Evolutionary conservation across 2,797 vertebrate species (phyloP).

Genomic region (Sebastes steindachneri): DNA sequence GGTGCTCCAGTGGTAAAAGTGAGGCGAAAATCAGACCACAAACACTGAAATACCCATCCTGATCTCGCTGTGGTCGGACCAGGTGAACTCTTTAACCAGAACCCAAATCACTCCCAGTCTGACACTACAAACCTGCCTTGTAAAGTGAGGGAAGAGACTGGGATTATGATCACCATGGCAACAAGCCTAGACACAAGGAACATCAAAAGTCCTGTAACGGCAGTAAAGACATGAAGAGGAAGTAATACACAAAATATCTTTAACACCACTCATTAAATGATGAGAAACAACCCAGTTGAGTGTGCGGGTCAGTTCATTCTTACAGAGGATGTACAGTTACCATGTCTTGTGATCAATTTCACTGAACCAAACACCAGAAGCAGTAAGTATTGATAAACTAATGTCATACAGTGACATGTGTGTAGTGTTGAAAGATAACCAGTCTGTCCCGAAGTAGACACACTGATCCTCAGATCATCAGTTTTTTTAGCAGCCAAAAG

Average conservation of each 20-base stretch:
- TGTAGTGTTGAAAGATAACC: constrained; percentile 1
- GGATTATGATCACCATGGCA: constrained; percentile 27
- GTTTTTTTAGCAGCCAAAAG: not conserved
- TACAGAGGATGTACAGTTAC: too few relatives aligned
- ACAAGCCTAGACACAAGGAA: constrained; percentile 24
- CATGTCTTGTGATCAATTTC: too few relatives aligned
- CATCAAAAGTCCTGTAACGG: not conserved
- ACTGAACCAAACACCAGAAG: too few relatives aligned
- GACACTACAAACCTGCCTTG: constrained; percentile 11
- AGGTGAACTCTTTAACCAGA: not conserved
- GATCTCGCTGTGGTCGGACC: not conserved
- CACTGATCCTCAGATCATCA: not conserved
- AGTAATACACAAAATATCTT: not conserved
- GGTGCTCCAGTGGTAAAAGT: constrained; percentile 82
- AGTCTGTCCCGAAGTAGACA: not conserved
- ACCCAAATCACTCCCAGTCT: constrained; percentile 18
- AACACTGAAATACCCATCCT: constrained; percentile 58
- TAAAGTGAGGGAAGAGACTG: not conserved
- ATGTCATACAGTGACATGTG: not conserved
- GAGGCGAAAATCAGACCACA: constrained; percentile 73
- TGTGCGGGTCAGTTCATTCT: not conserved
- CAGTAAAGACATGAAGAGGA: not conserved
- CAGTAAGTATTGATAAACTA: too few relatives aligned
- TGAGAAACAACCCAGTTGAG: not conserved
- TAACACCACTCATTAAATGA: constrained; percentile 2